Evolutionary conservation across 1,140 invertebrate genomes (phyloP).

Genomic region (Macrobrachium rosenbergii): DNA sequence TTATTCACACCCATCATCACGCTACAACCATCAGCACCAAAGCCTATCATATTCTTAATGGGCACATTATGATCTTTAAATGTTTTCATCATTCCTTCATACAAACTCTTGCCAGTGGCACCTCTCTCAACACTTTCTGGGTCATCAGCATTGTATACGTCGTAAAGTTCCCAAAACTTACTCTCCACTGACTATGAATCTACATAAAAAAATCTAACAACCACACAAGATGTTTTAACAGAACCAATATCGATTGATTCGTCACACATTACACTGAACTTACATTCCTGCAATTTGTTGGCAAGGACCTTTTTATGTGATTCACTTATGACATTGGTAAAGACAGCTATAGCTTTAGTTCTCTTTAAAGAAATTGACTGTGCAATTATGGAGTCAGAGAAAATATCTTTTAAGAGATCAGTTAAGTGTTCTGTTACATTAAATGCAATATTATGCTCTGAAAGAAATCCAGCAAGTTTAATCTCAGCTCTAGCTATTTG

Average conservation of each 20-base stretch:
- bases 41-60: conserved; percentile 18
- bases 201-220: conserved; percentile 27
- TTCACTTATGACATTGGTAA: conserved; percentile 25
- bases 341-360: conserved; percentile 7
- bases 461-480: conserved; percentile 16
- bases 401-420: conserved; percentile 15
- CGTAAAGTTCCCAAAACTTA: conserved; percentile 30
- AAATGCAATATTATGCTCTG: conserved; percentile 37
- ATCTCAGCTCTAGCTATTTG: conserved; percentile 17
- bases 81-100: conserved; percentile 21
- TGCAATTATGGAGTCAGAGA: conserved; percentile 15
- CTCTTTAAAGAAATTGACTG: neutral
- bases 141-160: conserved; percentile 11
- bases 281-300: neutral
- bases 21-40: conserved; percentile 23
- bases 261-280: conserved; percentile 31
- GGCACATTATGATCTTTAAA: conserved; percentile 33
- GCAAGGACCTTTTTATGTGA: conserved; percentile 15
- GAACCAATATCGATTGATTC: conserved; percentile 21
- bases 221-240: conserved; percentile 25
- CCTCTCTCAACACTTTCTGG: conserved; percentile 7
- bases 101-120: conserved; percentile 19
- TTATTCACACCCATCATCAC: conserved; percentile 2
- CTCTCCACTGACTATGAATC: conserved; percentile 1
- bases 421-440: conserved; percentile 2